phyloP scores from a whole-genome alignment of 2,113 vertebrate genomes.

The Paedocypris sp. region DNA sequence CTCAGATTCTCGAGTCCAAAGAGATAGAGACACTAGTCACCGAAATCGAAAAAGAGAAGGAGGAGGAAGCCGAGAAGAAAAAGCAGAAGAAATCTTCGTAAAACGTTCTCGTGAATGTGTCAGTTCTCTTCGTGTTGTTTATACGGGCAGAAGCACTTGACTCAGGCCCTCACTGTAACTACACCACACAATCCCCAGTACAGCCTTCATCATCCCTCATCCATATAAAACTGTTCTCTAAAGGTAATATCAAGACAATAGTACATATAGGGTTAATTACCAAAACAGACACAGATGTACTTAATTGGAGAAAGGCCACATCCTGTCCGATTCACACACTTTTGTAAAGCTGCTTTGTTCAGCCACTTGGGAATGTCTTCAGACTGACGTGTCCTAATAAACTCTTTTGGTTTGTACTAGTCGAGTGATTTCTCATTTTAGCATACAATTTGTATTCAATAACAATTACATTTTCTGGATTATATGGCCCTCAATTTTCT shows the following conservation, averaged over 20 bases:
- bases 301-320: no score
- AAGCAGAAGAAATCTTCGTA: slow-evolving; percentile 41
- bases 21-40: slow-evolving; percentile 41
- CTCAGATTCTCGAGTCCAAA: slow-evolving; percentile 39
- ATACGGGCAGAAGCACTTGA: slow-evolving; percentile 25
- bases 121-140: slow-evolving; percentile 18
- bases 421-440: background rate
- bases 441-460: no score
- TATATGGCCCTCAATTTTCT: no score
- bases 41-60: slow-evolving; percentile 44
- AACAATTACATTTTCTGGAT: no score
- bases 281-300: no score
- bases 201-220: no score
- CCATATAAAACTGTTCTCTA: no score
- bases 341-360: background rate
- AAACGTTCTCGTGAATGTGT: background rate
- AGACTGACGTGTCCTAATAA: slow-evolving; percentile 16
- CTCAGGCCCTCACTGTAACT: slow-evolving; percentile 4
- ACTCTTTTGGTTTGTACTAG: slow-evolving; percentile 24
- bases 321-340: background rate
- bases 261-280: no score
- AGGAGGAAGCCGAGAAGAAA: slow-evolving; percentile 43
- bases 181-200: no score
- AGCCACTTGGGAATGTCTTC: slow-evolving; percentile 4
- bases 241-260: no score